Evolutionary conservation across 2,797 vertebrate genomes (phyloP), one percentile per base, ranked within the genome.

Genomic region (Notolabrus celidotus): DNA sequence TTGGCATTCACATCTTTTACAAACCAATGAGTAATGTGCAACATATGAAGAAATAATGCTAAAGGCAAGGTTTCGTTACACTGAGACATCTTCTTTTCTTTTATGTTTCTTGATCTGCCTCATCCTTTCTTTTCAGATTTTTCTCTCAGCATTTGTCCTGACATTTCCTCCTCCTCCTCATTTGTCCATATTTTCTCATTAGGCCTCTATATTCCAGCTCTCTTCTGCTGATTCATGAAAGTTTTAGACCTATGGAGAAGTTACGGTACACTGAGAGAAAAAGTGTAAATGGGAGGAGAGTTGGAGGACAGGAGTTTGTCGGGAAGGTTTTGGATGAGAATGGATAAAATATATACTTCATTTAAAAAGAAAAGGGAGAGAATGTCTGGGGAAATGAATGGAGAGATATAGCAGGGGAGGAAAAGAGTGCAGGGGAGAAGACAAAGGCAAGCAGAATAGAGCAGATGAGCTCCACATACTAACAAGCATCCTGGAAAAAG

Each of bases 11-110:
- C 39, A 50, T 79, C 67, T 86, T 86, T 84, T 82, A 89, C 89
- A 88, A 91, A 89, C 84, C 87, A 72, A 70, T 71, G 77, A 88
- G 92, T 81, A 89, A 76, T 67, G 74, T 71, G 72, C 67, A 90
- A 79, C 88, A 78, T 78, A 74, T 81, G 71, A 88, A 76, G 85
- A 85, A 78, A 80, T 72, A 34, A 76, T 19, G 79, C 77, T 77
- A 36, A 73, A 47, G 77, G 75, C 77, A 67, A 71, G 52, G 68
- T 80, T 68, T 56, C 22, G 41, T 78, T 66, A 50, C 63, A 54
- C 29, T 51, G 39, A 71, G 19, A 62, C 29, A 68, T 53, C 39
- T 50, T 46, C 46, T 53, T 61, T 46, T 57, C 34, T 55, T 66
- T 65, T 36, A 12, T 36, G n/a, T 56, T 43, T 71, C 65, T 68